phyloP scores from a whole-genome alignment of 2,113 vertebrate species.

The Callipepla californica region DNA sequence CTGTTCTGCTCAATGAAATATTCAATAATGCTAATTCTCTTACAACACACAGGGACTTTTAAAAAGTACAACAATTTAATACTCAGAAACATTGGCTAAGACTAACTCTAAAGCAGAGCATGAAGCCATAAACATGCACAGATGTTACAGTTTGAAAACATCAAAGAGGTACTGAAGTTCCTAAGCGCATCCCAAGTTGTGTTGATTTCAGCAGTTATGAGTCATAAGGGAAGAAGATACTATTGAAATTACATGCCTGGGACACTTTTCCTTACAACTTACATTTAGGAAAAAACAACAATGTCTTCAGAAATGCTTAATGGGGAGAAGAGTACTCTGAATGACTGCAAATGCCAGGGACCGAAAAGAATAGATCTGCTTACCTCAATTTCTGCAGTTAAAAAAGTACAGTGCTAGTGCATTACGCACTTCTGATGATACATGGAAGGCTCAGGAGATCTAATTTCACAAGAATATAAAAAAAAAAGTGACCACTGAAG shows the following conservation, averaged over 20 bases:
- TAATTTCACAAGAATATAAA: neutral
- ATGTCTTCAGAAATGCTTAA: slow-evolving; percentile 18
- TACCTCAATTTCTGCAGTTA: slow-evolving; percentile 5
- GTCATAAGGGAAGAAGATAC: slow-evolving; percentile 59
- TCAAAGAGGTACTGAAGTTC: slow-evolving; percentile 49
- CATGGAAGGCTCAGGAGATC: neutral
- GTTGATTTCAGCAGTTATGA: slow-evolving; percentile 65
- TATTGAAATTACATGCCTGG: slow-evolving; percentile 50
- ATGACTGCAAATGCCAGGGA: neutral
- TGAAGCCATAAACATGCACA: slow-evolving; percentile 58
- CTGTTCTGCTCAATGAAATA: neutral
- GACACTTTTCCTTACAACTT: slow-evolving; percentile 33
- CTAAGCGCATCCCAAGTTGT: slow-evolving; percentile 44
- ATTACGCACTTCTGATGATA: neutral
- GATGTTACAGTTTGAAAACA: slow-evolving; percentile 67
- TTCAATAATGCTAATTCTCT: neutral
- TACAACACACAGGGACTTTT: neutral
- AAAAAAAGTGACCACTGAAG: neutral
- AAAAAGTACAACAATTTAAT: neutral
- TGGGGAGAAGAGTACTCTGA: neutral
- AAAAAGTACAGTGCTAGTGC: slow-evolving; percentile 14
- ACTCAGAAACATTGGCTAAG: slow-evolving; percentile 22
- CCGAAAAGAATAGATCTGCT: slow-evolving; percentile 27
- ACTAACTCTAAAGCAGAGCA: neutral
- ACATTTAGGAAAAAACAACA: slow-evolving; percentile 20